These are phyloP conservation scores for Onychomys torridus DNA, from an alignment of 2,797 vertebrate genomes.

Conservation along the genomic window DNA sequence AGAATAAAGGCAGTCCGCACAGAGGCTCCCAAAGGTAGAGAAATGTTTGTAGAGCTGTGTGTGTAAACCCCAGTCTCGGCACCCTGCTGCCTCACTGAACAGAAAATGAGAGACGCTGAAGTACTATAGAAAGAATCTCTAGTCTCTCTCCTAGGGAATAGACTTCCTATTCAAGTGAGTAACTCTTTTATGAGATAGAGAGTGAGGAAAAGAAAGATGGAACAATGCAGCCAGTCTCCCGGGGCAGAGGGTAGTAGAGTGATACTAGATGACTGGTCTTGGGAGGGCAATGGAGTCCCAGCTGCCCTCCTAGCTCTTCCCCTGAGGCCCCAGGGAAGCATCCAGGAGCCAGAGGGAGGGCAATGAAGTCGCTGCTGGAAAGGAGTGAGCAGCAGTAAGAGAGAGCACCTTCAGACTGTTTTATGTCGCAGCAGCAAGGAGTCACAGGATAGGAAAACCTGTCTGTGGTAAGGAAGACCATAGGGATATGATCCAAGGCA, in stretches of 20 bases:
- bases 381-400: background rate
- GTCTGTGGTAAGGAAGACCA: background rate
- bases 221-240: constrained; percentile 39
- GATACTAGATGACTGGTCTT: background rate
- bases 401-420: background rate
- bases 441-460: background rate
- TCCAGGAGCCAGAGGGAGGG: background rate
- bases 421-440: background rate
- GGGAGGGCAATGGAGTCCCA: background rate
- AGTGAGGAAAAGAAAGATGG: constrained; percentile 31
- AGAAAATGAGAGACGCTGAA: constrained; percentile 43
- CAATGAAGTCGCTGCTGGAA: background rate
- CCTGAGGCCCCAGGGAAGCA: background rate
- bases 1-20: background rate
- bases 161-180: constrained; percentile 57
- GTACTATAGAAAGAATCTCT: constrained; percentile 9
- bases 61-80: constrained; percentile 3
- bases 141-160: constrained; percentile 46
- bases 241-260: background rate
- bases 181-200: constrained; percentile 53
- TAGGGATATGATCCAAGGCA: background rate
- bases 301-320: background rate
- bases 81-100: constrained; percentile 37
- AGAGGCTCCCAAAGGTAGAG: constrained; percentile 9
- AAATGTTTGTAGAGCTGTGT: constrained; percentile 1